Base-by-base conservation (phyloP, 2,888 invertebrate genomes). In the Phanerotoma sp. region DNA sequence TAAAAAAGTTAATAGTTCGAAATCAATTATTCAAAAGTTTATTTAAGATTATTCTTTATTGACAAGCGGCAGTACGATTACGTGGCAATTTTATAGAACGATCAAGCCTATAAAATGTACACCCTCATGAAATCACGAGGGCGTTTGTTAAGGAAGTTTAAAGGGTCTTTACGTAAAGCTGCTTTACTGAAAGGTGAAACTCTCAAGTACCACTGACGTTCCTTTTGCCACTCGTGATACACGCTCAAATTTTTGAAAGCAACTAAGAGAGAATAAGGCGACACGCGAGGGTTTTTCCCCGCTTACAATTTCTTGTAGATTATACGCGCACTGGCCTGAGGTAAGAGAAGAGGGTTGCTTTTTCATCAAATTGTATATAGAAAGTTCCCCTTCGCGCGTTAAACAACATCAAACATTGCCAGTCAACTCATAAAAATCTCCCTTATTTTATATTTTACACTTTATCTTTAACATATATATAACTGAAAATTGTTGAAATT, bases 101-200 rank as follows among this genome's bases (percentile, higher is more conserved):
- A 47, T 47, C 47, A 47, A 47, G 35, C 25, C 22, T 22, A 47
- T 47, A 47, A 47, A 47, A 35, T 47, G 13, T 38, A 38, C 35
- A 46, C 37, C 47, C 47, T 47, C 47, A 47, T 47, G 47, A 47
- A 47, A 47, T 47, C 47, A 47, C 47, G 47, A 47, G 47, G 25
- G 37, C 25, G 37, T 37, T 47, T 47, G 47, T 49, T 49, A 52
- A 53, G 41, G 47, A 53, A 53, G 40, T 33, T 41, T 33, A 30
- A 53, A 46, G 53, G 47, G 47, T 51, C 53, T 53, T 47, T 40
- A 30, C 52, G 32, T 40, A 48, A 53, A 53, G 53, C 53, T 41
- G 47, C 47, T 53, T 53, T 47, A 53, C 53, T 53, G 47, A 42
- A 53, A 53, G 53, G 53, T 53, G 42, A 53, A 53, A 53, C 40